These are phyloP conservation scores for Synanceia verrucosa DNA, from an alignment of 2,797 vertebrate species.

Conservation along the genomic window DNA sequence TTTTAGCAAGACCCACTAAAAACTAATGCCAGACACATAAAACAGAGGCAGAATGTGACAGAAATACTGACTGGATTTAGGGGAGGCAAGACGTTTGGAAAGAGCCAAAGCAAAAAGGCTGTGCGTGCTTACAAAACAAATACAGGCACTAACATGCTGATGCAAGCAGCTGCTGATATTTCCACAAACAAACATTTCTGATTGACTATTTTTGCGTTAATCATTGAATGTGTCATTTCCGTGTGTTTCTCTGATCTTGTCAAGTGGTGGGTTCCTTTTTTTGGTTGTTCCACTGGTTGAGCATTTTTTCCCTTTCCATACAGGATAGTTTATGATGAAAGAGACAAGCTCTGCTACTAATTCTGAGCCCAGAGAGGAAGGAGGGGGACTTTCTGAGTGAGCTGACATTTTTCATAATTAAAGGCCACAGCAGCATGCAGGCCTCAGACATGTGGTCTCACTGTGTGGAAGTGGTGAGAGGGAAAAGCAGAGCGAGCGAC, in stretches of 20 bases:
- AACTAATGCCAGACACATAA: slow-evolving; percentile 60
- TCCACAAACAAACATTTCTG: slow-evolving; percentile 40
- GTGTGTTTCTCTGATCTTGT: slow-evolving; percentile 25
- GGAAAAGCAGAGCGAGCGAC: slow-evolving; percentile 26
- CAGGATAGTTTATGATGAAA: slow-evolving; percentile 45
- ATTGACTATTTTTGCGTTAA: slow-evolving; percentile 20
- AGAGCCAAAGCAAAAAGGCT: slow-evolving; percentile 2
- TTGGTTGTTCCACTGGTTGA: slow-evolving; percentile 27
- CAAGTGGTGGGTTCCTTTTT: slow-evolving; percentile 20
- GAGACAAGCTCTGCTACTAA: slow-evolving; percentile 57
- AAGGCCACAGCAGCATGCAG: slow-evolving; percentile 55
- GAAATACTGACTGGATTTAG: slow-evolving; percentile 50
- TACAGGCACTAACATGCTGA: slow-evolving; percentile 7
- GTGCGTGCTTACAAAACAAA: slow-evolving; percentile 16
- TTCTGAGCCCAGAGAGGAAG: slow-evolving; percentile 49
- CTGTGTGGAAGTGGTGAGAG: slow-evolving; percentile 53
- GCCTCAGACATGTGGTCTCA: slow-evolving; percentile 64
- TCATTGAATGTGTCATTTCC: slow-evolving; percentile 1
- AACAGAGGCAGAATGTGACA: slow-evolving; percentile 47
- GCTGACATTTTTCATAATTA: slow-evolving; percentile 72
- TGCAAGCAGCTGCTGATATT: slow-evolving; percentile 7
- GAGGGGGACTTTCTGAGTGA: slow-evolving; percentile 33
- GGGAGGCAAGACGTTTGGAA: slow-evolving; percentile 19
- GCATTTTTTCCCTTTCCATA: slow-evolving; percentile 8
- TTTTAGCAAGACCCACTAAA: slow-evolving; percentile 56